Conservation (phyloP, 2,797 vertebrate genomes). For the Aphelocoma californica region DNA sequence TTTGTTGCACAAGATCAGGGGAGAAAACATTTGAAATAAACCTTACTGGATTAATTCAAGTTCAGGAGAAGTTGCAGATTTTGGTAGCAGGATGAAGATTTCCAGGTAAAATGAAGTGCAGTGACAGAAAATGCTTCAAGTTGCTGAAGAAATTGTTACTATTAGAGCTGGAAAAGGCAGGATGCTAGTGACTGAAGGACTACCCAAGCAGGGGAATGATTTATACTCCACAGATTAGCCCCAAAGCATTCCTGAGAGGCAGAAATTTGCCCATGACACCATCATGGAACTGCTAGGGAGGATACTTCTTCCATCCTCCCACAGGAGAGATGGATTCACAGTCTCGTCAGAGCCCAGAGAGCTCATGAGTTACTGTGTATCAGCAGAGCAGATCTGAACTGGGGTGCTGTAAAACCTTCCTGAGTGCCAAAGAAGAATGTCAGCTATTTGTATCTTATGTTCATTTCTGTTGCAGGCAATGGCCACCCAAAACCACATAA, state of each 20-base stretch:
- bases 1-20: neutral
- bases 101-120: neutral
- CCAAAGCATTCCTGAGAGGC: neutral
- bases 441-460: neutral
- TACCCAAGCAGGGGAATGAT: neutral
- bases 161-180: neutral
- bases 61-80: neutral
- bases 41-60: neutral
- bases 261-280: neutral
- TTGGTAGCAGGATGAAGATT: neutral
- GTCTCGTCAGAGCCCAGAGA: neutral
- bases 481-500: neutral
- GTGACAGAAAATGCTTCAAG: neutral
- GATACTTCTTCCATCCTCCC: neutral
- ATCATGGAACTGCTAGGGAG: neutral
- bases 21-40: neutral
- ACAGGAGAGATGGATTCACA: neutral
- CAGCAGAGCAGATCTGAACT: neutral
- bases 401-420: neutral
- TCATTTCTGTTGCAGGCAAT: neutral
- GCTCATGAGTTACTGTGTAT: neutral
- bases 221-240: neutral
- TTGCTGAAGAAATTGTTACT: neutral
- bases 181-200: neutral
- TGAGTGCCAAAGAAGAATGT: neutral